These are phyloP conservation scores for Pelmatolapia mariae DNA, from an alignment of 2,113 vertebrate genomes.

Conservation along the genomic window DNA sequence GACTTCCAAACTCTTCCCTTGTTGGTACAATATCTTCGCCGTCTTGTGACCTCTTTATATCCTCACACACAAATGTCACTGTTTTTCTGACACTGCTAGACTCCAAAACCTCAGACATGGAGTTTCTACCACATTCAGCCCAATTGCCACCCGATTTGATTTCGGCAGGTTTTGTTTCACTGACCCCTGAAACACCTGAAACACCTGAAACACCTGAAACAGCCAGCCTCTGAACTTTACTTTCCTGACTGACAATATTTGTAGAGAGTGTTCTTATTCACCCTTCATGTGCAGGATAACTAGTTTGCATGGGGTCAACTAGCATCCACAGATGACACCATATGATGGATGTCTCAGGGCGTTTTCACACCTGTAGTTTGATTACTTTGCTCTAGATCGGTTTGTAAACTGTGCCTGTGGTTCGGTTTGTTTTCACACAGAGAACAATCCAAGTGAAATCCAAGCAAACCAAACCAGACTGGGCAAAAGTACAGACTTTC, in stretches of 20 bases:
- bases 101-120: background rate
- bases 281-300: background rate
- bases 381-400: background rate
- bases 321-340: background rate
- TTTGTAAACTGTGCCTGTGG: background rate
- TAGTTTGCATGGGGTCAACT: background rate
- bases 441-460: background rate
- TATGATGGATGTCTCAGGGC: background rate
- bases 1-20: background rate
- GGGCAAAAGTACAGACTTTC: background rate
- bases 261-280: background rate
- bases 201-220: rapidly evolving
- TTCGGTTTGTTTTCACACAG: background rate
- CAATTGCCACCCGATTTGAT: background rate
- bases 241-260: background rate
- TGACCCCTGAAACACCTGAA: rapidly evolving
- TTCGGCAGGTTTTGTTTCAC: background rate
- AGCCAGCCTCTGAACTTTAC: background rate
- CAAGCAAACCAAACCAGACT: background rate
- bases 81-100: background rate
- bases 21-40: rapidly evolving
- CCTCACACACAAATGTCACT: background rate
- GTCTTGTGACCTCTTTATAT: background rate
- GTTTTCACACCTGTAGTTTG: background rate
- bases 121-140: background rate